Evolutionary conservation across 2,113 vertebrate genomes (phyloP), one percentile per base, ranked within the genome.

Genomic region (Hemiscyllium ocellatum): DNA sequence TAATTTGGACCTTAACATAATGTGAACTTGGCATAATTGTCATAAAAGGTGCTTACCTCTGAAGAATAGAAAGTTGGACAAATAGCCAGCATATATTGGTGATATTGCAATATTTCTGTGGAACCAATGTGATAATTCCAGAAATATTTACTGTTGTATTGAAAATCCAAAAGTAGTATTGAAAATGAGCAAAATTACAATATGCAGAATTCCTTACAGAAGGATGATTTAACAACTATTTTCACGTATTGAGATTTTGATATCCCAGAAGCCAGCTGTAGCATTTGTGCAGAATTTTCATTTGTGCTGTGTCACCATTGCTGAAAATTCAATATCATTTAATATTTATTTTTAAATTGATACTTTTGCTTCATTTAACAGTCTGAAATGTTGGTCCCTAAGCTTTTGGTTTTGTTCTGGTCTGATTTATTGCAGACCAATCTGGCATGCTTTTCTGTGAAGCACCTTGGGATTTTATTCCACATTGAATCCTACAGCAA

Each of bases 41-140:
- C 26, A 61, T 29, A 85, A 85, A 85, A 70, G 20, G 69, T 24
- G 15, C 33, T 19, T 8, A 8, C 8, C 17, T n/a, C 15, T 83
- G 78, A 15, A 83, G 80, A 37, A 42, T 83, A 42, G 80, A 17
- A 22, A 15, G 19, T n/a, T 19, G 8, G n/a, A 91, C 29, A 83
- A 56, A 24, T 65, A 96, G n/a, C 61, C 96, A 96, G 96, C 96
- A 96, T 61, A 95, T 96, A 96, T 96, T 95, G 96, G 95, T 52
- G 96, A 96, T 96, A 96, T 96, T 97, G 96, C 96, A 96, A 97
- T 80, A 95, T 65, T 96, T 96, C 80, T 95, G 96, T 96, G 95
- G 42, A 96, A 69, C 94, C 96, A 96, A 97, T 96, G 95, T 95
- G 26, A 95, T 95, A 68, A 96, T 10, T 96, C 87, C 96, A 97